Percentiles rank a stretch among this genome's conserved stretches.
Evolutionary conservation across 2,797 vertebrate species (phyloP).

Genomic region (Muscicapa comitata): DNA sequence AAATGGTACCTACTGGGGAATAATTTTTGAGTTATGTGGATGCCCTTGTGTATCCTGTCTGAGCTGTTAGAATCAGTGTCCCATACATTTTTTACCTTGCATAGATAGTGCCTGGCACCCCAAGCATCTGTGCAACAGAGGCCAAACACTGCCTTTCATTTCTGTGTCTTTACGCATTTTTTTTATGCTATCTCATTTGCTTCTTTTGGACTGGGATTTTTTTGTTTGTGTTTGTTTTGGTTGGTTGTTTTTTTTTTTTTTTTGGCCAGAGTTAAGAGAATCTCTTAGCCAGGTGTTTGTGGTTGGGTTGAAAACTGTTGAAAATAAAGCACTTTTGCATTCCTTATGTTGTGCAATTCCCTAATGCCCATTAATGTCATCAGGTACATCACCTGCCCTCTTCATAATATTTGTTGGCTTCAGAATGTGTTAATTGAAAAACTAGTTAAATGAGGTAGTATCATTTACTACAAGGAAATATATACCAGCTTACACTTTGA

Average conservation of each 20-base stretch:
- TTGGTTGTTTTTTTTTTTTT: no score
- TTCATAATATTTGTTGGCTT: background rate
- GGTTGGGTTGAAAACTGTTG: background rate
- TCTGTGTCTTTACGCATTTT: background rate
- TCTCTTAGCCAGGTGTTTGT: background rate
- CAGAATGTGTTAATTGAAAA: background rate
- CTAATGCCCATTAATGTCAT: background rate
- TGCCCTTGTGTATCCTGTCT: background rate
- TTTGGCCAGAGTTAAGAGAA: background rate
- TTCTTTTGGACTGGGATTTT: background rate
- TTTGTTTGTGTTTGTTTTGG: background rate
- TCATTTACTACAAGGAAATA: background rate
- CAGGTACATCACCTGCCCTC: background rate
- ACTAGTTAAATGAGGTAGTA: background rate
- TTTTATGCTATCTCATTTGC: background rate
- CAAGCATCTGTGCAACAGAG: accelerated
- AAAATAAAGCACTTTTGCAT: background rate
- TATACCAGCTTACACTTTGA: background rate
- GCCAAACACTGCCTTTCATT: background rate
- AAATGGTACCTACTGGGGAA: background rate
- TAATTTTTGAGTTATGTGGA: background rate
- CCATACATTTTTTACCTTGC: background rate
- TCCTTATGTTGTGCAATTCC: background rate
- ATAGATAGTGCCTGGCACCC: background rate
- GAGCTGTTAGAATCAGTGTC: background rate